Percentiles rank a stretch among this genome's conserved stretches.
Evolutionary conservation across 1,140 invertebrate species (phyloP).

Genomic region (Lethrus apterus): DNA sequence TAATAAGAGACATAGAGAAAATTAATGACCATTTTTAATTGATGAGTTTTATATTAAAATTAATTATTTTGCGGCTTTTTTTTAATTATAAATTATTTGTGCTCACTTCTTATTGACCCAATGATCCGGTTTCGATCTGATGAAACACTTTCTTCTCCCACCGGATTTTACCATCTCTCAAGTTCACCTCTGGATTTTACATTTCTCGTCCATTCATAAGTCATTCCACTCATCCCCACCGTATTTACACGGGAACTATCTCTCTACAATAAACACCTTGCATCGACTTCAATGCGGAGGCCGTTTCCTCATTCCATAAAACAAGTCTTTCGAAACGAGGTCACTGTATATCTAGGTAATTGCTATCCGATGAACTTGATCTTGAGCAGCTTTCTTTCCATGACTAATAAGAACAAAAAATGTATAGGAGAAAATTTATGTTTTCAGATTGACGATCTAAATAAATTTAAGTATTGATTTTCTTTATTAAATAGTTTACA

Average conservation of each 20-base stretch:
- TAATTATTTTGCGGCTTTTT: too few species aligned
- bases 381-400: slow-evolving; percentile 16
- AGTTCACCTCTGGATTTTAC: too few species aligned
- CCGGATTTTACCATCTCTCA: background rate
- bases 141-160: slow-evolving; percentile 28
- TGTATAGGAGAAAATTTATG: too few species aligned
- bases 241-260: too few species aligned
- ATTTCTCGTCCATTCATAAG: background rate
- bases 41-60: too few species aligned
- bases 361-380: slow-evolving; percentile 35
- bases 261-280: too few species aligned
- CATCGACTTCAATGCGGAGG: too few species aligned
- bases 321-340: slow-evolving; percentile 35
- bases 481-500: background rate
- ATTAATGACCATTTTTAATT: too few species aligned
- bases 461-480: background rate
- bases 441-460: background rate
- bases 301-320: slow-evolving; percentile 29
- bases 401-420: background rate
- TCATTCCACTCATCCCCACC: background rate
- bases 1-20: too few species aligned
- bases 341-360: slow-evolving; percentile 39
- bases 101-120: slow-evolving; percentile 18
- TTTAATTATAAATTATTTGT: background rate
- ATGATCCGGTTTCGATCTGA: slow-evolving; percentile 18